Percentiles rank a stretch among this genome's conserved stretches.
Evolutionary conservation across 2,113 vertebrate genomes (phyloP).

Genomic region (Perca schrenkii): DNA sequence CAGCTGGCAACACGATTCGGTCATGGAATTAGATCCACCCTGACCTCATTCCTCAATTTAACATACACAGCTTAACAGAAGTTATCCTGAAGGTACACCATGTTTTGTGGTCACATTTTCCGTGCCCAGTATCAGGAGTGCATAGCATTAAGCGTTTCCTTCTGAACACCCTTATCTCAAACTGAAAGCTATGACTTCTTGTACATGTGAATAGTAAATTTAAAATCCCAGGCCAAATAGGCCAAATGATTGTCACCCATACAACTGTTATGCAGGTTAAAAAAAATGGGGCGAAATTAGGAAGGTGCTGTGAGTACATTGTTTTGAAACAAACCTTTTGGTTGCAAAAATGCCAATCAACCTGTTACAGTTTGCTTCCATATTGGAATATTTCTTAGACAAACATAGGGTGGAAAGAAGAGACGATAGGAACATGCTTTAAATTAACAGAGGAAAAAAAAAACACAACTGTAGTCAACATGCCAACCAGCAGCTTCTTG

Average conservation of each 20-base stretch:
- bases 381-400: neutral
- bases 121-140: neutral
- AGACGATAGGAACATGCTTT: neutral
- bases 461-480: neutral
- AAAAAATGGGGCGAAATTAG: neutral
- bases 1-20: neutral
- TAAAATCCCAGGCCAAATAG: neutral
- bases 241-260: neutral
- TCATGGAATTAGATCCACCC: slow-evolving; percentile 25
- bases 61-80: neutral
- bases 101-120: neutral
- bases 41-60: slow-evolving; percentile 7
- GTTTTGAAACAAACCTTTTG: neutral
- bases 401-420: neutral
- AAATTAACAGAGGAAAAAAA: neutral
- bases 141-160: neutral
- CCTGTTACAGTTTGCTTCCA: neutral
- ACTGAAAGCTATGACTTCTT: slow-evolving; percentile 4
- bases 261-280: neutral
- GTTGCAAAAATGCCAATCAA: neutral
- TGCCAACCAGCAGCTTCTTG: neutral
- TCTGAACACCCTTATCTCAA: neutral
- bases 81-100: neutral
- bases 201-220: neutral
- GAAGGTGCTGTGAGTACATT: neutral